A percentile compares a stretch with the other conserved stretches of the same genome.
Conservation (phyloP, 2,888 invertebrate genomes). For the Fragum fragum region DNA sequence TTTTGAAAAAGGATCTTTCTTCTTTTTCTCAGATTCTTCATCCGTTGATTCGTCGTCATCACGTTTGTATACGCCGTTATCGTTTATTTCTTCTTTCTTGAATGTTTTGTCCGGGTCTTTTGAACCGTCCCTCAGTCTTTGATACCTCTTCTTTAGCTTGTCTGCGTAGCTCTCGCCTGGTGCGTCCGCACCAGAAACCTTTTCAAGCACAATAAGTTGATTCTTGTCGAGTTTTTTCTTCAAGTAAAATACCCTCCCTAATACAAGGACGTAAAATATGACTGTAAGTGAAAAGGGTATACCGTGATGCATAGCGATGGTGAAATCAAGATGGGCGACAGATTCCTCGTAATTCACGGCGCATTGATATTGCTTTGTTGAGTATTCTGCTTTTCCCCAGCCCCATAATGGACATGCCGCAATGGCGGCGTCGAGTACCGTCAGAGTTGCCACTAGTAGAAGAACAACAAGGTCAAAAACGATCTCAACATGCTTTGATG, state of each 20-base stretch:
- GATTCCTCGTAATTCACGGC: conserved; percentile 68
- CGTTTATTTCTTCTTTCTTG: conserved; percentile 54
- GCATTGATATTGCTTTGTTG: conserved; percentile 73
- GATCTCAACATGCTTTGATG: conserved; percentile 74
- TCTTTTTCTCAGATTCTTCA: conserved; percentile 46
- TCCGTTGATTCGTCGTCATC: conserved; percentile 61
- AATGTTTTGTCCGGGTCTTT: conserved; percentile 65
- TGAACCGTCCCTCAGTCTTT: conserved; percentile 71
- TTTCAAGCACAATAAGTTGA: conserved; percentile 71
- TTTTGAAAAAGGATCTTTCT: neutral
- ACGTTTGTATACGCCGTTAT: conserved; percentile 61
- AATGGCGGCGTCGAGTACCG: conserved; percentile 71
- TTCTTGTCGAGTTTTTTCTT: conserved; percentile 53
- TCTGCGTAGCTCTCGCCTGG: conserved; percentile 74
- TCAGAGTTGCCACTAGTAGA: conserved; percentile 66
- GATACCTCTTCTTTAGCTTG: conserved; percentile 67
- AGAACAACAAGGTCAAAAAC: conserved; percentile 69
- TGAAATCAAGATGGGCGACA: conserved; percentile 72
- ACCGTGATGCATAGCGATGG: conserved; percentile 67
- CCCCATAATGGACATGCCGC: conserved; percentile 74
- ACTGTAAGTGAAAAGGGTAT: conserved; percentile 68
- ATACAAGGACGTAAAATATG: conserved; percentile 63
- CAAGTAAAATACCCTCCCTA: conserved; percentile 59
- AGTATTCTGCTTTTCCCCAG: conserved; percentile 72
- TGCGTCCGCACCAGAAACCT: conserved; percentile 41